Evolutionary conservation across 2,888 invertebrate species (phyloP), one percentile per base, ranked within the genome.

Genomic region (Tyria jacobaeae): DNA sequence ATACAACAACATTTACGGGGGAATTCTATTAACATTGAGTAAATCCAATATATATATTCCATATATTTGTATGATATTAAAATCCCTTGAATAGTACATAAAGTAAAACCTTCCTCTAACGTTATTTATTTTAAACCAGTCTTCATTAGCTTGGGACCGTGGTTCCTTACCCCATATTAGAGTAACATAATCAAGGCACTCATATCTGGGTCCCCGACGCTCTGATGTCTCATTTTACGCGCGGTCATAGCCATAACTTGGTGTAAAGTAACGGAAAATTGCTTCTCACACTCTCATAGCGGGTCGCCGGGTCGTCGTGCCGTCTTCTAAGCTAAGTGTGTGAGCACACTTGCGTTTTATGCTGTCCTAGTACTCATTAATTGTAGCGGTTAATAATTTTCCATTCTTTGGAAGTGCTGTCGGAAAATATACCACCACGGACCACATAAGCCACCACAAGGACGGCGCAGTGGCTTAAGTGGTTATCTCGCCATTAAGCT

Each of bases 181-280:
- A 68, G 69, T 31, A 60, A 64, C 21, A 61, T 64, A 73, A 76
- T 78, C 66, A 64, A 75, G 66, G 63, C 62, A 55, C 74, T 71
- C 63, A 75, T 64, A 66, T 57, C 66, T 60, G 56, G 44, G 60
- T 39, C 69, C 63, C 61, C 37, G 21, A 17, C 53, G 54, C 58
- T 58, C 61, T 60, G 70, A 78, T 70, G 76, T 73, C 70, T 76
- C 78, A 75, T 81, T 79, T 78, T 70, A 78, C 70, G 74, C 68
- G 54, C 73, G 75, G 72, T 75, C 79, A 70, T 68, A 69, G 71
- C 68, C 68, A 72, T 80, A 80, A 77, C 77, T 71, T 62, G 63
- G 70, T 71, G 74, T 76, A 76, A 76, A 78, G 66, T 80, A 77
- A 80, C 78, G 75, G 79, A 76, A 76, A 78, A 78, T 77, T 68